These are phyloP conservation scores for Rhombomys opimus DNA, from an alignment of 2,113 vertebrate species.

Conservation along the genomic window DNA sequence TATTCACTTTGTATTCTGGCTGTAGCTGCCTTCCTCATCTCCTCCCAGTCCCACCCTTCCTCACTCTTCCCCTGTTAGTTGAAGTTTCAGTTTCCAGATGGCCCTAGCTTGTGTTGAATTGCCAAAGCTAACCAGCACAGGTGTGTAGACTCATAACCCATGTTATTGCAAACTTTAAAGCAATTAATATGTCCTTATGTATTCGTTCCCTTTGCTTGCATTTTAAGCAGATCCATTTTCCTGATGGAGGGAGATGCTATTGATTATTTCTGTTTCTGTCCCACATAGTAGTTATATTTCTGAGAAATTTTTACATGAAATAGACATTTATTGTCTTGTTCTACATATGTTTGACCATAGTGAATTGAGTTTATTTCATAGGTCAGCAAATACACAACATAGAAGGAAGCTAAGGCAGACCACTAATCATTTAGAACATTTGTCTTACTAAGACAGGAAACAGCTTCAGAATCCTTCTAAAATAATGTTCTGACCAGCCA, in stretches of 20 bases:
- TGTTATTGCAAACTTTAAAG: not conserved
- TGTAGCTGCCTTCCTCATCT: no score
- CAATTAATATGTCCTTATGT: not conserved
- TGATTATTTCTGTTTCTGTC: not conserved
- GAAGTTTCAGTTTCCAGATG: not conserved
- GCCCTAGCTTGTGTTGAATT: not conserved
- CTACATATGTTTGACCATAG: slow-evolving; percentile 42
- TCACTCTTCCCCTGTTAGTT: not conserved
- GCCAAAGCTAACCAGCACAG: not conserved
- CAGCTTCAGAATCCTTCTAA: slow-evolving; percentile 61
- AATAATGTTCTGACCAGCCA: slow-evolving; percentile 21
- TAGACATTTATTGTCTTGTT: slow-evolving; percentile 49
- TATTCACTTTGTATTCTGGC: no score
- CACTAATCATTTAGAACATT: slow-evolving; percentile 61
- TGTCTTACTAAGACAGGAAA: slow-evolving; percentile 68
- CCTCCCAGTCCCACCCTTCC: no score
- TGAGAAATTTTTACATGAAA: not conserved
- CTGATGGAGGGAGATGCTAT: not conserved
- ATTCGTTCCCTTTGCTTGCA: slow-evolving; percentile 40
- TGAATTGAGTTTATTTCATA: slow-evolving; percentile 19
- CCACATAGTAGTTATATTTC: slow-evolving; percentile 20
- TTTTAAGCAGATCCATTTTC: slow-evolving; percentile 14
- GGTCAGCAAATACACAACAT: slow-evolving; percentile 49
- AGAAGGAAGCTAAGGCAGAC: slow-evolving; percentile 39
- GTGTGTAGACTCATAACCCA: not conserved